Percentiles rank a stretch among this genome's conserved stretches.
Evolutionary conservation across 2,888 invertebrate genomes (phyloP).

Genomic region (Catonia carolina): DNA sequence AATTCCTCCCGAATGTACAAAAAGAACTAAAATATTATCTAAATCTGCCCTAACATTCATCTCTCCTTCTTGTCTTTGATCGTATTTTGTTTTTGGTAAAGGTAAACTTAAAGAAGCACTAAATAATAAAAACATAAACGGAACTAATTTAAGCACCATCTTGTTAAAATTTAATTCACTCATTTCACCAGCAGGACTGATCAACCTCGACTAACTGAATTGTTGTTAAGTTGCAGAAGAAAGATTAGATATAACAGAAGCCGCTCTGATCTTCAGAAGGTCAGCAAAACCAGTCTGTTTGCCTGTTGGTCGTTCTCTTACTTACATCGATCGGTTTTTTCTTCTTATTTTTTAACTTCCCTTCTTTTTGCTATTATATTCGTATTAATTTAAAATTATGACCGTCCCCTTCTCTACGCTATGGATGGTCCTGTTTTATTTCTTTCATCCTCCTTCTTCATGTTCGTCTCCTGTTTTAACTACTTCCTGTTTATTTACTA

Average conservation of each 20-base stretch:
- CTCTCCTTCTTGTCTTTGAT: conserved; percentile 73
- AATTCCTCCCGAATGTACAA: conserved; percentile 45
- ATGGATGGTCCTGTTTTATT: too few species aligned
- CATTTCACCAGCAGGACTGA: too few species aligned
- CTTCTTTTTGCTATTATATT: background rate
- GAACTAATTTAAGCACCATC: background rate
- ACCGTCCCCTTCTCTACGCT: too few species aligned
- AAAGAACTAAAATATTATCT: conserved; percentile 63
- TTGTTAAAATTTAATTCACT: background rate
- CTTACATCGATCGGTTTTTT: too few species aligned
- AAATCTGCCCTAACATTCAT: conserved; percentile 65
- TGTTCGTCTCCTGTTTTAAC: too few species aligned
- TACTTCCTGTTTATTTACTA: too few species aligned
- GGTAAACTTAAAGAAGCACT: background rate
- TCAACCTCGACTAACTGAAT: too few species aligned
- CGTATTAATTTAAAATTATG: background rate
- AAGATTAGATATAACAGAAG: too few species aligned
- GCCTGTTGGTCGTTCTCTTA: too few species aligned
- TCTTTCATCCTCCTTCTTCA: too few species aligned
- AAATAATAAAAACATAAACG: background rate
- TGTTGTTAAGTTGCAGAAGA: too few species aligned
- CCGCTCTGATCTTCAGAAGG: too few species aligned
- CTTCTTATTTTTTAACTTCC: background rate
- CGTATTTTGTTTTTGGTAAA: conserved; percentile 43
- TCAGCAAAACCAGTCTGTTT: background rate